phyloP scores from a whole-genome alignment of 1,140 invertebrate genomes.

The Zaprionus ornatus region DNA sequence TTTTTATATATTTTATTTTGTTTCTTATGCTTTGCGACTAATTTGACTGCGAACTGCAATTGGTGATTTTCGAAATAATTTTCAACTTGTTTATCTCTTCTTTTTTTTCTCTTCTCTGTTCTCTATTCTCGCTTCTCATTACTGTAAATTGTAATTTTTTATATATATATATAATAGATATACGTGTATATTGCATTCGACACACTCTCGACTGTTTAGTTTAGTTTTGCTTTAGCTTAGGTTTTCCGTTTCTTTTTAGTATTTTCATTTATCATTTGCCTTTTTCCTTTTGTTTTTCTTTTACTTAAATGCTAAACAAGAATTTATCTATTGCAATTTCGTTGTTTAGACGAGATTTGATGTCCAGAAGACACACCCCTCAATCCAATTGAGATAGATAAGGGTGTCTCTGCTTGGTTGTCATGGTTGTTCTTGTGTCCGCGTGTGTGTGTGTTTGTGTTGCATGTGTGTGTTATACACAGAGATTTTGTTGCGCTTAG shows the following conservation, averaged over 20 bases:
- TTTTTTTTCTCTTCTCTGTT: slow-evolving; percentile 27
- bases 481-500: slow-evolving; percentile 77
- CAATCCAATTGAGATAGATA: no score
- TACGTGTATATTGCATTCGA: slow-evolving; percentile 38
- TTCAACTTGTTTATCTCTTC: neutral
- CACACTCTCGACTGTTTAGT: slow-evolving; percentile 32
- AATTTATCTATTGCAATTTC: slow-evolving; percentile 78
- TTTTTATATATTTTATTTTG: slow-evolving; percentile 39
- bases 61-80: slow-evolving; percentile 3
- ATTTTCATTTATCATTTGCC: neutral
- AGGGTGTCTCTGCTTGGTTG: neutral
- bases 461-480: slow-evolving; percentile 65
- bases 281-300: slow-evolving; percentile 1
- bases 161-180: slow-evolving; percentile 17
- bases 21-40: slow-evolving; percentile 69
- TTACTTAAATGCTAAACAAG: slow-evolving; percentile 80
- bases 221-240: slow-evolving; percentile 24
- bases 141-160: slow-evolving; percentile 9
- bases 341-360: slow-evolving; percentile 58
- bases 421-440: slow-evolving; percentile 2
- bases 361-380: slow-evolving; percentile 14
- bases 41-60: slow-evolving; percentile 58
- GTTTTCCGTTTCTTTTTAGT: neutral
- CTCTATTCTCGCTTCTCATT: neutral
- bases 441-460: slow-evolving; percentile 9